A percentile compares a stretch with the other conserved stretches of the same genome.
Evolutionary conservation across 2,888 invertebrate species (phyloP).

Genomic region (Omphaloscelis lunosa): DNA sequence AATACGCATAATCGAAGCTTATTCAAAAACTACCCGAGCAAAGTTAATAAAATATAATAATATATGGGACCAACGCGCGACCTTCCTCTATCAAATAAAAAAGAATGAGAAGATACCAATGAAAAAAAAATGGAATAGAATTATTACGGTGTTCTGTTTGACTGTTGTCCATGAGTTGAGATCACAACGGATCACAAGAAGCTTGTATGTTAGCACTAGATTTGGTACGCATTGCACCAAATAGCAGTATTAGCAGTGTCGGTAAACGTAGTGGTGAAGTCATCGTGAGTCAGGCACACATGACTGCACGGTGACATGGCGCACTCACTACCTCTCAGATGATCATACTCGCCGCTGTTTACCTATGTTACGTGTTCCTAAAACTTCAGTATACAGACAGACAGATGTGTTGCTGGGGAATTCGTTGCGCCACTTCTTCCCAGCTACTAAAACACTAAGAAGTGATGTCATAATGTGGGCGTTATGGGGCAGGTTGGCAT

Average conservation of each 20-base stretch:
- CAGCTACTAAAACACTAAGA: neutral
- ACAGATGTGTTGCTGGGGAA: neutral
- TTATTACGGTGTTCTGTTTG: neutral
- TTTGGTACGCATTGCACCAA: constrained; percentile 1
- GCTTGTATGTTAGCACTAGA: neutral
- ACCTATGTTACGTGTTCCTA: neutral
- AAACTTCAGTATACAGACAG: neutral
- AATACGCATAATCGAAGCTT: too few species aligned
- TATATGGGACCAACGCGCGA: too few species aligned
- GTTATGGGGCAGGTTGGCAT: too few species aligned
- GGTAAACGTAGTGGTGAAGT: constrained; percentile 31
- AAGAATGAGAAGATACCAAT: too few species aligned
- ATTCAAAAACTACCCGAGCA: too few species aligned
- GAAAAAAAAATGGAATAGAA: neutral
- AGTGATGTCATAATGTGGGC: neutral
- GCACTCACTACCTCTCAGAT: neutral
- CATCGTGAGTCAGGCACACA: constrained; percentile 37
- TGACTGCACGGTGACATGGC: neutral
- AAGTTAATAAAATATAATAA: too few species aligned
- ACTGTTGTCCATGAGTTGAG: neutral
- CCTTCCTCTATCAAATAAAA: too few species aligned
- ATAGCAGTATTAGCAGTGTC: neutral
- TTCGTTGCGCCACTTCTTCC: neutral
- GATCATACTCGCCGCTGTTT: neutral
- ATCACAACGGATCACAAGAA: constrained; percentile 3